Base-by-base conservation (phyloP, 2,113 vertebrate genomes). In the Pungitius pungitius region DNA sequence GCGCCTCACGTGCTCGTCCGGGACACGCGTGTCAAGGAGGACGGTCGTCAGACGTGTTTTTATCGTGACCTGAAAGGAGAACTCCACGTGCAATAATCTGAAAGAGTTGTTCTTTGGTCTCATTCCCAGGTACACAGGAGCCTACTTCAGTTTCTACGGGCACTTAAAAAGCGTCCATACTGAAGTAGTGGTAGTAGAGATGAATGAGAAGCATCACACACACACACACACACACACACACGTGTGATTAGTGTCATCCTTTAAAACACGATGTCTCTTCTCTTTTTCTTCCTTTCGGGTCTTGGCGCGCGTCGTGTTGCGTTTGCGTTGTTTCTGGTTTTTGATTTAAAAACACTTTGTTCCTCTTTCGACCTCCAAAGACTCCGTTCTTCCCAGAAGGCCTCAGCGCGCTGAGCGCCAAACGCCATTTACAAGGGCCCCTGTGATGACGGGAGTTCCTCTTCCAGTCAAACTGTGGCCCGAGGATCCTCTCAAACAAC, bases 11-110 rank as follows among this genome's bases (percentile, higher is more conserved):
- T 27, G 91, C 90, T 92, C 94, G 94, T 61, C 57, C 92, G 91
- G 81, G 90, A 92, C 93, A 93, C 95, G 94, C 95, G 94, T 93
- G 95, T 95, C 93, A 67, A 42, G 69, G 95, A 94, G 94, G 93
- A 93, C 93, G 55, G 55, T 35, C 27, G 93, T 42, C 94, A 94
- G 93, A 95, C 92, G 91, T 93, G 93, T 95, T 91, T 95, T 94
- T 80, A 90, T 37, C 30, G 65, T 92, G 89, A 94, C 90, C 94
- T 95, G 43, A 94, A 93, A 45, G 67, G 65, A 94, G 93, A 94
- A 73, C 58, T 95, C 93, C 92, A 95, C 93, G 96, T 97, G 96
- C 96, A 97, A 96, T 97, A 96, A 92, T 95, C 91, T 93, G 90
- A 94, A 93, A 39, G 70, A 68, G 18, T 20, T 20, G 57, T 22